phyloP scores from a whole-genome alignment of 2,888 invertebrate species.

The Ochropleura leucogaster region DNA sequence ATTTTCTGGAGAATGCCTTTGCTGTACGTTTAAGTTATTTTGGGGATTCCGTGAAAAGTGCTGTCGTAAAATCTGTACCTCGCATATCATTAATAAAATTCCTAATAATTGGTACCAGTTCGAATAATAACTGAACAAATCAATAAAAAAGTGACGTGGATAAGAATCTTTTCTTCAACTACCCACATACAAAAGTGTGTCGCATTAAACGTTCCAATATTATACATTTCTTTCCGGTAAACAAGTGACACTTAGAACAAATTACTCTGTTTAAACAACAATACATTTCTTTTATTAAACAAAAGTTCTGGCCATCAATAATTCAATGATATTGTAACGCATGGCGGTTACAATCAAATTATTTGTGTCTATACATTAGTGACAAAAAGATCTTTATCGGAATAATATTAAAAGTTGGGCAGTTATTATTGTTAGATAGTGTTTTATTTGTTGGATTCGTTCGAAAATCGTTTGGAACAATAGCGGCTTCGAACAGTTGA shows the following conservation, averaged over 20 bases:
- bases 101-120: not conserved
- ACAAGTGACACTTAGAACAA: conserved; percentile 52
- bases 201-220: conserved; percentile 15
- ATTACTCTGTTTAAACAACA: conserved; percentile 68
- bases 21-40: not conserved
- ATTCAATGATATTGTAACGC: conserved; percentile 71
- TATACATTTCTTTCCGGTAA: conserved; percentile 47
- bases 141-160: not conserved
- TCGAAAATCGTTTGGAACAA: conserved; percentile 25
- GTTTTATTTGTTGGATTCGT: conserved; percentile 30
- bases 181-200: conserved; percentile 3
- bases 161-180: conserved; percentile 11
- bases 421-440: conserved; percentile 71
- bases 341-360: conserved; percentile 77
- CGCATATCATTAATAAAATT: not conserved
- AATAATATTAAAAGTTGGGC: conserved; percentile 73
- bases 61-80: not conserved
- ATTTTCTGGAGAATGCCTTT: not conserved
- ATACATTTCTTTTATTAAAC: conserved; percentile 77
- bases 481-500: not conserved
- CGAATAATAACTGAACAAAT: not conserved
- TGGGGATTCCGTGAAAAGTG: not conserved
- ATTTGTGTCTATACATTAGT: conserved; percentile 70
- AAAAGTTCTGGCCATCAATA: conserved; percentile 75
- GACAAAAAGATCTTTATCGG: conserved; percentile 73